A percentile compares a stretch with the other conserved stretches of the same genome.
Evolutionary conservation across 1,140 invertebrate species (phyloP).

Genomic region (Theocolax elegans): DNA sequence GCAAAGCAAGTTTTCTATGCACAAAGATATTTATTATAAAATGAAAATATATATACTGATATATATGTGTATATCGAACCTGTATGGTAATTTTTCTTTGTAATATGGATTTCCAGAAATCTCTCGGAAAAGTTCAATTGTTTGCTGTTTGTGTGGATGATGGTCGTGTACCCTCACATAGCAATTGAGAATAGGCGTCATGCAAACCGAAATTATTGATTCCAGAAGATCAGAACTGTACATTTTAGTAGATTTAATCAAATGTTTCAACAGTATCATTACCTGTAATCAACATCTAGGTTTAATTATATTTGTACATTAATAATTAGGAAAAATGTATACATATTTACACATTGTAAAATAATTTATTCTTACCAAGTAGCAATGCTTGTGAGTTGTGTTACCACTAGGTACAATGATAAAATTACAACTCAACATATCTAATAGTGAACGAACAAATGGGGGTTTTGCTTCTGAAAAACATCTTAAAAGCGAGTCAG

Average conservation of each 20-base stretch:
- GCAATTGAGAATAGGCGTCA: constrained; percentile 52
- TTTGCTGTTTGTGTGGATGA: constrained; percentile 59
- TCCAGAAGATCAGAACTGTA: constrained; percentile 50
- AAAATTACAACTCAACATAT: constrained; percentile 54
- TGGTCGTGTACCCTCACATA: constrained; percentile 59
- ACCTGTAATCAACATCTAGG: constrained; percentile 50
- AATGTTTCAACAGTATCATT: constrained; percentile 55
- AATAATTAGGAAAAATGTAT: constrained; percentile 6
- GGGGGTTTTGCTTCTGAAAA: constrained; percentile 54
- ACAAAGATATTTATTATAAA: no score
- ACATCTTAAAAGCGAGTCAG: constrained; percentile 55
- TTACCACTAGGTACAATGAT: constrained; percentile 53
- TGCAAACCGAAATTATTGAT: constrained; percentile 54
- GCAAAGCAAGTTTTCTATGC: no score
- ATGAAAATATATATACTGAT: background rate
- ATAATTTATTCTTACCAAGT: constrained; percentile 51
- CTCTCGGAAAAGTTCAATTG: constrained; percentile 53
- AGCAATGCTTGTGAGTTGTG: constrained; percentile 57
- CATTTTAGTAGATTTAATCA: constrained; percentile 50
- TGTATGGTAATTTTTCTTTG: constrained; percentile 46
- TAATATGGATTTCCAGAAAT: constrained; percentile 55
- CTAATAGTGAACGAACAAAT: constrained; percentile 55
- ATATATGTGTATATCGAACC: constrained; percentile 49
- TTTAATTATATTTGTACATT: constrained; percentile 19
- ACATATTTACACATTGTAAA: constrained; percentile 3